Percentiles rank a stretch among this genome's conserved stretches.
phyloP scores from a whole-genome alignment of 1,140 invertebrate genomes.

The Bathynomus jamesi region DNA sequence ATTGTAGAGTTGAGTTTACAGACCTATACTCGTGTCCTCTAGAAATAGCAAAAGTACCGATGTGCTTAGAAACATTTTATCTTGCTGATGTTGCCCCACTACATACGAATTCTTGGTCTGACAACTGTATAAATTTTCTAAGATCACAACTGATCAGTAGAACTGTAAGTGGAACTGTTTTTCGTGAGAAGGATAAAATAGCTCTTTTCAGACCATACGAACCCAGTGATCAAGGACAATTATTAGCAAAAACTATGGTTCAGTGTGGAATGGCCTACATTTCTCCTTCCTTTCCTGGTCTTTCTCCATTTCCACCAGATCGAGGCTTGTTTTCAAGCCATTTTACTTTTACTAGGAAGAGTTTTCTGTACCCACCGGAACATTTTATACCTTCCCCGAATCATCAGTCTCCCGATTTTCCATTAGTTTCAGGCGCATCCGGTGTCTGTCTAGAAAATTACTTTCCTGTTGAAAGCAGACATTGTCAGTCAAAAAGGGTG shows the following conservation, averaged over 20 bases:
- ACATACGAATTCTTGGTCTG: not conserved
- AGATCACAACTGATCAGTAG: not conserved
- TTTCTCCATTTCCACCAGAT: not conserved
- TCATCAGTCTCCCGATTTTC: not conserved
- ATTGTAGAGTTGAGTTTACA: not conserved
- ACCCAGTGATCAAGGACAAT: not conserved
- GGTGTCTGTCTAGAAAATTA: too few relatives aligned
- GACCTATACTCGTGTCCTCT: not conserved
- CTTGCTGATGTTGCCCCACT: not conserved
- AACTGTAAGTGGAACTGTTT: not conserved
- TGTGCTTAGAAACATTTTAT: not conserved
- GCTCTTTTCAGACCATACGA: not conserved
- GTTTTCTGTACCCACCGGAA: not conserved
- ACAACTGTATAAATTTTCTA: not conserved
- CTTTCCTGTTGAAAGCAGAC: not conserved
- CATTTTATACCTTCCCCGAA: not conserved
- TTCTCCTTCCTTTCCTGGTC: not conserved
- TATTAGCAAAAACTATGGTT: not conserved
- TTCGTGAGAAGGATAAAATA: not conserved
- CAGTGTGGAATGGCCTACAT: not conserved
- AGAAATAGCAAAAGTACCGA: not conserved
- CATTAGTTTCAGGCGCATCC: not conserved
- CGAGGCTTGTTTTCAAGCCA: not conserved
- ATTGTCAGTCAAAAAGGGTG: not conserved
- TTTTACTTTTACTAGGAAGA: not conserved